Percentiles rank a stretch among this genome's conserved stretches.
Conservation (phyloP, 2,888 invertebrate genomes). For the Dolomedes plantarius region DNA sequence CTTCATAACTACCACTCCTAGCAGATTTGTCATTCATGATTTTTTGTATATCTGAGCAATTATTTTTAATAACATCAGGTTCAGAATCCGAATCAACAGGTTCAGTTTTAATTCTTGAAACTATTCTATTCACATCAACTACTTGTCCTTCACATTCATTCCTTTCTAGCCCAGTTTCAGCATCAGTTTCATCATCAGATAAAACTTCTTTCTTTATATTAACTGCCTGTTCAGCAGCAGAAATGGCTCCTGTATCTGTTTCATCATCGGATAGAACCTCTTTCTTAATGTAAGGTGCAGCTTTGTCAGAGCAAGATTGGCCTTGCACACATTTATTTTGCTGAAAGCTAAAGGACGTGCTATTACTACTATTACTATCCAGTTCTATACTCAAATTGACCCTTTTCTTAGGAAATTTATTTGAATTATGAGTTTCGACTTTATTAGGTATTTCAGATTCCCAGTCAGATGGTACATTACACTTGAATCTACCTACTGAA, state of each 20-base stretch:
- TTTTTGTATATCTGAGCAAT: background rate
- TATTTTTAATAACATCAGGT: background rate
- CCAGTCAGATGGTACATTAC: too few species aligned
- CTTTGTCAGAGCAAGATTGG: too few species aligned
- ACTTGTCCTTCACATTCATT: too few species aligned
- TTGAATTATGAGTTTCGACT: too few species aligned
- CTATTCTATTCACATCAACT: background rate
- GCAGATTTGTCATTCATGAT: background rate
- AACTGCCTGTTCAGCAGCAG: background rate
- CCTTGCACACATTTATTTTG: too few species aligned
- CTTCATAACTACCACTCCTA: background rate
- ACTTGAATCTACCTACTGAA: too few species aligned
- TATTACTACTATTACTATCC: too few species aligned
- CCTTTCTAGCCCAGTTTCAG: background rate
- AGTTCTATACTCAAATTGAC: too few species aligned
- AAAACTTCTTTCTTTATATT: slow-evolving; percentile 1
- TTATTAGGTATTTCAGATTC: too few species aligned
- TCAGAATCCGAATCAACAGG: background rate
- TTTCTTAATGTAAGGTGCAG: background rate
- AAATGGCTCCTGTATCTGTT: background rate
- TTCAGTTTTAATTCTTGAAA: background rate
- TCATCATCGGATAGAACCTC: background rate
- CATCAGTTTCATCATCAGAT: slow-evolving; percentile 21
- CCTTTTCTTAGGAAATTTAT: too few species aligned
- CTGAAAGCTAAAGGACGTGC: too few species aligned